Evolutionary conservation across 1,140 invertebrate genomes (phyloP), one percentile per base, ranked within the genome.

Genomic region (Drosophila repleta): DNA sequence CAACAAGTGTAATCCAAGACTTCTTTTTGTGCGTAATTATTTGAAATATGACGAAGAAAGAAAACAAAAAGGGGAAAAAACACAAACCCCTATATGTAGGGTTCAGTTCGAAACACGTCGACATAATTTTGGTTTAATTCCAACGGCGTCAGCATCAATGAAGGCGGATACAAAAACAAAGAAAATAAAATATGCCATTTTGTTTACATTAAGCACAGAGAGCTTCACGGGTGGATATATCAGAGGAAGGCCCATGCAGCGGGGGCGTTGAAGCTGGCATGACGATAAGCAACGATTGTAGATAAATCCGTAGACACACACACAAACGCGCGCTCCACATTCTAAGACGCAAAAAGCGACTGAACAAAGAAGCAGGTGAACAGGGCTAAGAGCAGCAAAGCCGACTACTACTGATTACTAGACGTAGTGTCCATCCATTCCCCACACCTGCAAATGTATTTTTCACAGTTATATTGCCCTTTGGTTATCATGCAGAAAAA

Each of bases 201-300:
- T 84, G 81, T 84, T 84, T 87, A 84, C 81, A 84, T 87, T 84
- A 75, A 7, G 46, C 35, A 17, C n/a, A 35, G 26, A 45, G 46
- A 18, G 53, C 46, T 13, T 65, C 21, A 21, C 15, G 51, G n/a
- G 41, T 56, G 17, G 26, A 51, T 24, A 65, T 52, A 66, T 58
- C 21, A 49, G 39, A 41, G 32, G 63, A 39, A 46, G 24, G 39
- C 4, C 32, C 43, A 13, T 39, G 37, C 8, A 35, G 51, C 43
- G 63, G 77, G 69, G 52, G 73, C 55, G 53, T 63, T 32, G 51
- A 52, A 48, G 76, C 79, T 67, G 75, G 76, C 32, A 71, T 49
- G 37, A 51, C 70, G 83, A 87, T 87, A 87, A 85, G 83, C 53
- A 72, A 71, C 66, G 76, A 87, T 87, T 75, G 82, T 63, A 82